Base-by-base conservation (phyloP, 1,140 invertebrate genomes). In the Solen grandis region DNA sequence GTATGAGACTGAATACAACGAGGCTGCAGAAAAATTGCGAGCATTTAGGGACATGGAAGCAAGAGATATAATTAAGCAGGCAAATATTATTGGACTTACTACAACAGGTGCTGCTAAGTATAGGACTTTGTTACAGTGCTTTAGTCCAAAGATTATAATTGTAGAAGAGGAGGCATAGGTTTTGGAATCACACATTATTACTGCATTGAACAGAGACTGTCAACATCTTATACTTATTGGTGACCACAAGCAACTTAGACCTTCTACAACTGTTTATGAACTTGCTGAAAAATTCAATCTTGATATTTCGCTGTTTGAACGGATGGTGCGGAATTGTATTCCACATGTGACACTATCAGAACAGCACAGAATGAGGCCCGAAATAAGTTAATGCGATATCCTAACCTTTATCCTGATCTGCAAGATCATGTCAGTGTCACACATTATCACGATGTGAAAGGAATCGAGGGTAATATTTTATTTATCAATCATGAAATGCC, bases 141-240 rank as follows among this genome's bases (percentile, higher is more conserved):
- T 91, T 31, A 60, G 81, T 19, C 88, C 89, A 14, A 81, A 82
- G 29, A 90, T 91, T 46, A 83, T 91, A 1, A 84, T 92, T 31
- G 90, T 92, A 2, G 91, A 92, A 75, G 91, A 92, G 72, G 91
- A 90, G 19, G 90, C 90, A 14, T 89, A 91, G 81, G 87, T 91
- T 2, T 82, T 91, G 19, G 90, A 91, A 60, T 83, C 87, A 3
- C 90, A 91, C 41, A 84, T 91, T 25, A 78, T 90, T 3, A 86
- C 86, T 29, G 84, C 85, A 25, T 70, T 98, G 10, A 95, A 95
- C 16, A 88, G 93, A 31, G 82, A 93, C 46, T 96, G 95, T 79
- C 84, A 97, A 90, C 97, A 97, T 89, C 92, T 97, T 0, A 96
- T 97, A 81, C 78, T 74, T n/a, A 85, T 81, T 57, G 83, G 72